These are phyloP conservation scores for Leptobrachium leishanense DNA, from an alignment of 2,113 vertebrate genomes.

Conservation along the genomic window DNA sequence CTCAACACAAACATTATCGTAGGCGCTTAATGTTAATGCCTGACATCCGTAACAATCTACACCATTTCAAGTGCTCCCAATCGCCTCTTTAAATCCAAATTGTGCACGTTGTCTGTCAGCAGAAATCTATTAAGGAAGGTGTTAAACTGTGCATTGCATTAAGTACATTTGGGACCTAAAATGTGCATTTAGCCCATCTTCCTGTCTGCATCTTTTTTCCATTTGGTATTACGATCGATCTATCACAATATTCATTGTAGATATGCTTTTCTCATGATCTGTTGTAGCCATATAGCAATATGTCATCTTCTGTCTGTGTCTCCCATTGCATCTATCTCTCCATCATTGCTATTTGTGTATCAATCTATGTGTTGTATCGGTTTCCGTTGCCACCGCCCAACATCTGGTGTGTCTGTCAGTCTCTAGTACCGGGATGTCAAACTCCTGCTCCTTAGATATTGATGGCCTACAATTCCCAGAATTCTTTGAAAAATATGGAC, in stretches of 20 bases:
- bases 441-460: no score
- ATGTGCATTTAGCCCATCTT: neutral
- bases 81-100: slow-evolving; percentile 44
- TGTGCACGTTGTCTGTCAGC: slow-evolving; percentile 43
- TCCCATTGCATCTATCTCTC: no score
- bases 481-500: no score
- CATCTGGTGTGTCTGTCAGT: no score
- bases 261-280: no score
- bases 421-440: no score
- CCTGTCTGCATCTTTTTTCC: neutral
- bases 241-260: neutral
- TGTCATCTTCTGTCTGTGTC: no score
- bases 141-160: slow-evolving; percentile 46
- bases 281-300: no score
- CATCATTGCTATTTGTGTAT: no score
- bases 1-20: slow-evolving; percentile 29
- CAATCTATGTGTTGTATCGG: no score
- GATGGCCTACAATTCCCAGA: no score
- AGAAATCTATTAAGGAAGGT: slow-evolving; percentile 37
- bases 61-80: slow-evolving; percentile 34
- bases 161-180: slow-evolving; percentile 35
- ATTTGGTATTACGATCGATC: neutral
- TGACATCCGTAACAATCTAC: slow-evolving; percentile 31
- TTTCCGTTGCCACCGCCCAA: no score
- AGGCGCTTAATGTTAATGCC: slow-evolving; percentile 22